Evolutionary conservation across 2,888 invertebrate species (phyloP).

Genomic region (Alloplasta piceator): DNA sequence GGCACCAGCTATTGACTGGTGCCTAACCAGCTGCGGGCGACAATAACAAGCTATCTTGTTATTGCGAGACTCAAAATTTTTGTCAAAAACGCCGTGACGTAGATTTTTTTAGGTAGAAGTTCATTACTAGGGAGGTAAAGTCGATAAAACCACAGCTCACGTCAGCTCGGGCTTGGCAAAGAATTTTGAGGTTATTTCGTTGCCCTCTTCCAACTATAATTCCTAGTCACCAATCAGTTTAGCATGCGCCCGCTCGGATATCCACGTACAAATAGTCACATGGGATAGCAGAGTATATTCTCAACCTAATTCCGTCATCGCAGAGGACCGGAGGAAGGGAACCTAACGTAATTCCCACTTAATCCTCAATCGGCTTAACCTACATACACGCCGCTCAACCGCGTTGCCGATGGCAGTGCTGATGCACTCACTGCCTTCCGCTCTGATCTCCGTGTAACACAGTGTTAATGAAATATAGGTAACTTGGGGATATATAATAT

Average conservation of each 20-base stretch:
- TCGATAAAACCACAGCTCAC: background rate
- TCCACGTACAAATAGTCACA: constrained; percentile 18
- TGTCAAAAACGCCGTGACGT: background rate
- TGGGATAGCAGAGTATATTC: constrained; percentile 61
- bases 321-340: constrained; percentile 50
- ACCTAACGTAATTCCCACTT: constrained; percentile 69
- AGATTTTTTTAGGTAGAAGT: background rate
- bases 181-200: background rate
- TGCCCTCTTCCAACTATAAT: background rate
- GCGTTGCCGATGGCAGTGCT: constrained; percentile 47
- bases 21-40: background rate
- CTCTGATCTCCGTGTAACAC: constrained; percentile 8
- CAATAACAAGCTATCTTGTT: background rate
- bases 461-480: constrained; percentile 3
- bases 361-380: constrained; percentile 73
- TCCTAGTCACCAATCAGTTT: constrained; percentile 17
- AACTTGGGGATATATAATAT: constrained; percentile 19
- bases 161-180: background rate
- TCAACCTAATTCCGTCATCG: constrained; percentile 67
- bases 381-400: constrained; percentile 68
- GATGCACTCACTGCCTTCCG: constrained; percentile 49
- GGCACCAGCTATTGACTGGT: background rate
- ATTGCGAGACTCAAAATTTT: no score
- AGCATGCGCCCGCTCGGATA: constrained; percentile 11
- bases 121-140: background rate